Base-by-base conservation (phyloP, 2,113 vertebrate species). In the Patagioenas fasciata region DNA sequence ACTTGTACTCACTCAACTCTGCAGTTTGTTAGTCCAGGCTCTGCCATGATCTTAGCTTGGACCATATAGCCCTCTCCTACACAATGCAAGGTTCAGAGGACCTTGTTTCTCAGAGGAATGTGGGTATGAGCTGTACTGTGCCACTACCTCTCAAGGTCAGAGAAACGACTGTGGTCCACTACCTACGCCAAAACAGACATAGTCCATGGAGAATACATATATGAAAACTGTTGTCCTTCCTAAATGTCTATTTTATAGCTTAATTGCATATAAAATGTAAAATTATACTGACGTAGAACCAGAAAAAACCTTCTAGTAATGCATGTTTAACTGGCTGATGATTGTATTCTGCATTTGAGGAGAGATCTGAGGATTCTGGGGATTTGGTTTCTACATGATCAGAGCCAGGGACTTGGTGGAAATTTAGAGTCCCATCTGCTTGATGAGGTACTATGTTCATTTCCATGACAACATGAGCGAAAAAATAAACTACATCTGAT, bases 1-100 rank as follows among this genome's bases (percentile, higher is more conserved):
- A 40, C 32, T 56, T 15, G 6, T 1, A 51, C 3, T 2, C 0
- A 0, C 7, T 75, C 23, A 11, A 20, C 14, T 23, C 29, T 65
- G 61, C 14, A 6, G 24, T 25, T n/a, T n/a, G 23, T n/a, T 38
- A 34, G 18, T 5, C 6, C 38, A 44, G 31, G 10, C 9, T 92
- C 29, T 57, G 32, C 20, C 29, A 57, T n/a, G 7, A 11, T 32
- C 89, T 78, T 36, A 11, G 11, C 42, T 61, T 48, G 10, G 66
- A 23, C 9, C 29, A 34, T 19, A 15, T 6, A 51, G 17, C 2
- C 32, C 12, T 73, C 31, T 84, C 21, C 15, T 23, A 25, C 8
- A 3, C 23, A 48, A 8, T 24, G 15, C 12, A 31, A 9, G 17
- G 25, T 44, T 54, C 50, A 44, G 44, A 60, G n/a, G 8, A 50